A percentile compares a stretch with the other conserved stretches of the same genome.
Conservation (phyloP, 2,113 vertebrate species). For the Paedocypris sp. region DNA sequence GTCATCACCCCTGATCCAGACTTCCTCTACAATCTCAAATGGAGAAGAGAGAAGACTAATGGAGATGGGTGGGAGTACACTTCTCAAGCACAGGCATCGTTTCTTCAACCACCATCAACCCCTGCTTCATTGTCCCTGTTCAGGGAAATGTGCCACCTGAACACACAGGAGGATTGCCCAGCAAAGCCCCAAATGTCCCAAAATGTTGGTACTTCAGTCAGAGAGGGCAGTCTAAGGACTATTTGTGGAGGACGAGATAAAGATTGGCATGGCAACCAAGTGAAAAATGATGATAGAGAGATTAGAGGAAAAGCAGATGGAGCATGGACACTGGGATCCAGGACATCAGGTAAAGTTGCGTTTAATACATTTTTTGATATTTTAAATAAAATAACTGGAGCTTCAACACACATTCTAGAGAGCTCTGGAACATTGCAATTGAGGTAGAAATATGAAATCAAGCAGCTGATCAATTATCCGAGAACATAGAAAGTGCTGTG, state of each 20-base stretch:
- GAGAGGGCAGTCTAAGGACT: constrained; percentile 47
- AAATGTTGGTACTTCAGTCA: constrained; percentile 47
- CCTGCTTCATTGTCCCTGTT: constrained; percentile 63
- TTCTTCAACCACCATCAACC: constrained; percentile 54
- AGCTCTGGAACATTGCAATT: neutral
- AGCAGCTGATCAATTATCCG: neutral
- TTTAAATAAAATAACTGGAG: no score
- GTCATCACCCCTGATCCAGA: constrained; percentile 62
- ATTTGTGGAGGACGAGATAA: constrained; percentile 38
- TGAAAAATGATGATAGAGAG: constrained; percentile 37
- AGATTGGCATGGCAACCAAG: constrained; percentile 15
- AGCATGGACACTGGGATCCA: constrained; percentile 51
- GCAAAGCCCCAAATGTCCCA: constrained; percentile 40
- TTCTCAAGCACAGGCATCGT: constrained; percentile 54
- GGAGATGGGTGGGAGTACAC: constrained; percentile 59
- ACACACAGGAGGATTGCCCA: constrained; percentile 53
- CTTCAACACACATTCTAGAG: no score
- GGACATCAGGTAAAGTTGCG: constrained; percentile 54
- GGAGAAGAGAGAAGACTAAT: constrained; percentile 50
- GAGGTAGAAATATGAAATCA: neutral
- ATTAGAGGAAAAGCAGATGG: constrained; percentile 66
- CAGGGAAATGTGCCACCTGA: constrained; percentile 71
- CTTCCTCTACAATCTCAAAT: constrained; percentile 64
- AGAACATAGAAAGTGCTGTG: constrained; percentile 3
- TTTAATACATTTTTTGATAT: neutral